phyloP scores from a whole-genome alignment of 2,113 vertebrate species.

The Dissostichus mawsoni region DNA sequence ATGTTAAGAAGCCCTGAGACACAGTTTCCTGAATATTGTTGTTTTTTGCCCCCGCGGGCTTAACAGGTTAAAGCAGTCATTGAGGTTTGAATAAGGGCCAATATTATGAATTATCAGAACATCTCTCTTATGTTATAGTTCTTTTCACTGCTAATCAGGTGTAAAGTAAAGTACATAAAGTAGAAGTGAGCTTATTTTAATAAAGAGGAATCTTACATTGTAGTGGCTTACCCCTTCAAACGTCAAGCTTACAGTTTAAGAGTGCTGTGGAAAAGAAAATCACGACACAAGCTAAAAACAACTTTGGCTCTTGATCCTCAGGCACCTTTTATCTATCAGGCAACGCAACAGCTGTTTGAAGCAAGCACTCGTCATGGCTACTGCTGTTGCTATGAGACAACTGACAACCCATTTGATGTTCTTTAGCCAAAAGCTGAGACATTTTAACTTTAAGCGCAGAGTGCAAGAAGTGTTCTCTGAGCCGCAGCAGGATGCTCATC shows the following conservation, averaged over 20 bases:
- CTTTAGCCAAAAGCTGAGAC: conserved; percentile 35
- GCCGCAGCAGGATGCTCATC: conserved; percentile 1
- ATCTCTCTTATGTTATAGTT: background rate
- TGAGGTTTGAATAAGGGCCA: background rate
- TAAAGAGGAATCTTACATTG: background rate
- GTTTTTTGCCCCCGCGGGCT: too few species aligned
- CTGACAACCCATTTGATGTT: conserved; percentile 33
- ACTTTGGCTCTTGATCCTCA: conserved; percentile 30
- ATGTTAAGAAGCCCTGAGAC: too few species aligned
- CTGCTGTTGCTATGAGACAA: conserved; percentile 61
- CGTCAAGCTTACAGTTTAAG: background rate
- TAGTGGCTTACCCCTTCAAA: conserved; percentile 6
- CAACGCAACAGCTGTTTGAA: conserved; percentile 36
- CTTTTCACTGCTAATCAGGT: too few species aligned
- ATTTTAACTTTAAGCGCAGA: conserved; percentile 12
- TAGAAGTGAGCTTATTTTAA: background rate
- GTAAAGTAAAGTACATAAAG: background rate
- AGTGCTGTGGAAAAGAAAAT: conserved; percentile 1
- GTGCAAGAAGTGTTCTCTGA: conserved; percentile 9
- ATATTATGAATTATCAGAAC: conserved; percentile 1
- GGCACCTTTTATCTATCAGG: conserved; percentile 26
- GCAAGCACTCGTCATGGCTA: conserved; percentile 26
- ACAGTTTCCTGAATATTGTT: too few species aligned
- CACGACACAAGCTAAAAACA: conserved; percentile 42
- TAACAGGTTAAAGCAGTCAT: background rate